A percentile compares a stretch with the other conserved stretches of the same genome.
These are phyloP conservation scores for Drosophila melanocephala DNA, from an alignment of 2,888 invertebrate species.

Conservation along the genomic window DNA sequence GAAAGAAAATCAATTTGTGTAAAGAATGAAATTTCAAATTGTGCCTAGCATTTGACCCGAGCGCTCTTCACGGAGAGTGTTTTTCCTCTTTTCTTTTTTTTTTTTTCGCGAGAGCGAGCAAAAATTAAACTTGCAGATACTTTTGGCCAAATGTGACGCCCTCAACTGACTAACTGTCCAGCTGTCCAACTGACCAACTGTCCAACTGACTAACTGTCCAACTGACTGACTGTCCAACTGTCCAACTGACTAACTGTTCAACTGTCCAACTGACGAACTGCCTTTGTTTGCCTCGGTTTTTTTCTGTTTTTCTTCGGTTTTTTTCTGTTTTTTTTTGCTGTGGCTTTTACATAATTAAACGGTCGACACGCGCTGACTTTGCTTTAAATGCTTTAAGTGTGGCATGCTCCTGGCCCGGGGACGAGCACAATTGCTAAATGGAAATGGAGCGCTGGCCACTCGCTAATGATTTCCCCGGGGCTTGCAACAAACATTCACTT, in stretches of 20 bases:
- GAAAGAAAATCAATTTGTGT: slow-evolving; percentile 75
- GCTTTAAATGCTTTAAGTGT: slow-evolving; percentile 62
- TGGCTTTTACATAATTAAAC: slow-evolving; percentile 81
- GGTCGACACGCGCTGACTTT: slow-evolving; percentile 68
- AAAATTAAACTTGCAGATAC: slow-evolving; percentile 49
- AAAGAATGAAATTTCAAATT: slow-evolving; percentile 73
- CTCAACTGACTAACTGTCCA: slow-evolving; percentile 12
- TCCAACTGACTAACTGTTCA: not conserved
- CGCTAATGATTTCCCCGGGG: slow-evolving; percentile 79
- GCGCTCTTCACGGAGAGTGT: slow-evolving; percentile 27
- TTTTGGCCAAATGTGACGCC: slow-evolving; percentile 42
- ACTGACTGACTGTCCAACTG: not conserved
- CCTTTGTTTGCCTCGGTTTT: slow-evolving; percentile 14
- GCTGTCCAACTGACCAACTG: not conserved
- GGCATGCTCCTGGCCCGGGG: slow-evolving; percentile 6
- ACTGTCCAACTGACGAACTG: not conserved
- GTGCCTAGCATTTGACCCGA: slow-evolving; percentile 28
- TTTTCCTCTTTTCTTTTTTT: not conserved
- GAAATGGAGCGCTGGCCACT: slow-evolving; percentile 50
- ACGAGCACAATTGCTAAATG: slow-evolving; percentile 3
- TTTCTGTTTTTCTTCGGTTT: slow-evolving; percentile 1
- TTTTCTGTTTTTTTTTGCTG: slow-evolving; percentile 41
- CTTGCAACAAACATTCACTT: slow-evolving; percentile 66
- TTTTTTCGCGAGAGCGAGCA: slow-evolving; percentile 23
- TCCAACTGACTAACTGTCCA: not conserved